Evolutionary conservation across 2,797 vertebrate genomes (phyloP).

Genomic region (Protonibea diacanthus): DNA sequence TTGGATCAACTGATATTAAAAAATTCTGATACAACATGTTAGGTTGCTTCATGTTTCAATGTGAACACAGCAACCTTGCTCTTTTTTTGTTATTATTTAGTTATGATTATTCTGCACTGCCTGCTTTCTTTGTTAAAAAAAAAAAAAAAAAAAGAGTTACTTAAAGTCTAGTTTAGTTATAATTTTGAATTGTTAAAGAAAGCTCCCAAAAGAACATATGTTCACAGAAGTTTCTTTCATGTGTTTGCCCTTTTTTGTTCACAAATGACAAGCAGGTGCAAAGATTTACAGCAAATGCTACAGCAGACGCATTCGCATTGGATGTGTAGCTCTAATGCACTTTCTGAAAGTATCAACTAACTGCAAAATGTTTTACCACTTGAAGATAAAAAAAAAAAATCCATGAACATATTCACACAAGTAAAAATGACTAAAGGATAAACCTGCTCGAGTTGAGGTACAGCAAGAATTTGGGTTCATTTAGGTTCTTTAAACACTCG

Average conservation of each 20-base stretch:
- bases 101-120: not conserved
- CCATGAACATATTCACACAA: not conserved
- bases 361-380: not conserved
- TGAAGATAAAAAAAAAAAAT: not conserved
- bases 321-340: not conserved
- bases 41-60: not conserved
- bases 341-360: not conserved
- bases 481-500: not conserved
- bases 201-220: not conserved
- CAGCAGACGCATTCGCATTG: not conserved
- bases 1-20: conserved; percentile 21
- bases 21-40: not conserved
- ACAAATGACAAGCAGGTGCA: not conserved
- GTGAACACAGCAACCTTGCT: not conserved
- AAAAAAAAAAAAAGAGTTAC: no score
- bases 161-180: no score
- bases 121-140: not conserved
- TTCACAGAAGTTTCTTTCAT: not conserved
- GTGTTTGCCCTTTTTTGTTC: not conserved
- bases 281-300: not conserved
- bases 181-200: not conserved
- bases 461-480: not conserved
- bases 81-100: not conserved
- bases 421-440: not conserved
- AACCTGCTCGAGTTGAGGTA: not conserved